Evolutionary conservation across 23 tunicate species (phyloP), one percentile per base, ranked within the genome.

Genomic region (Styela clava): DNA sequence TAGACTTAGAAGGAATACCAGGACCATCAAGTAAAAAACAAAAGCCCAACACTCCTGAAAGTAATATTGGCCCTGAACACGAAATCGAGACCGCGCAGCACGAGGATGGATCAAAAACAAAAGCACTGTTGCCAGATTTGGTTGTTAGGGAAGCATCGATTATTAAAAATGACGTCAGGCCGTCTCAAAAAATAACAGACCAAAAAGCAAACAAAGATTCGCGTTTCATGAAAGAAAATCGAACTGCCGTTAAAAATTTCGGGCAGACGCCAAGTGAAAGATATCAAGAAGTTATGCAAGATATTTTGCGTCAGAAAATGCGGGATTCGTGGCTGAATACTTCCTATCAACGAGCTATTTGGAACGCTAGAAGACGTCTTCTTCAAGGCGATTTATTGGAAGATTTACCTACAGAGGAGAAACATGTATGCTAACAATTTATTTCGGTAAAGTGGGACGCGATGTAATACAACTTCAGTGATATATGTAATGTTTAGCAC

Each of bases 291-390:
- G 34, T 79, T 63, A 31, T 63, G 24, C 52, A 63, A 18, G 83
- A 1, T 27, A 35, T 27, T 29, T 34, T 84, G 73, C 64, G 74
- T 56, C 24, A 33, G n/a, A 33, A 77, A 30, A 84, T 88, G 65
- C 69, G 44, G 33, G 82, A 79, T 18, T 88, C 93, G 24, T 88
- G 93, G 93, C 79, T 84, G 23, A 72, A 70, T 70, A 31, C 84
- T 2, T 26, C 87, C 3, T 82, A 88, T 61, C 93, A 88, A 62
- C 80, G 79, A 68, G 87, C 87, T 9, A 88, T 88, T 23, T 78
- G 84, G 84, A 83, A 72, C 35, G 93, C 93, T 36, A 73, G 84
- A 9, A 74, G 80, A 67, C 79, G 93, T 16, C 64, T 88, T 0
- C 21, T 52, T 9, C n/a, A 56, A 2, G 81, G 81, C 30, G 81